Base-by-base conservation (phyloP, 2,113 vertebrate genomes). In the Corythoichthys haematopterus region DNA sequence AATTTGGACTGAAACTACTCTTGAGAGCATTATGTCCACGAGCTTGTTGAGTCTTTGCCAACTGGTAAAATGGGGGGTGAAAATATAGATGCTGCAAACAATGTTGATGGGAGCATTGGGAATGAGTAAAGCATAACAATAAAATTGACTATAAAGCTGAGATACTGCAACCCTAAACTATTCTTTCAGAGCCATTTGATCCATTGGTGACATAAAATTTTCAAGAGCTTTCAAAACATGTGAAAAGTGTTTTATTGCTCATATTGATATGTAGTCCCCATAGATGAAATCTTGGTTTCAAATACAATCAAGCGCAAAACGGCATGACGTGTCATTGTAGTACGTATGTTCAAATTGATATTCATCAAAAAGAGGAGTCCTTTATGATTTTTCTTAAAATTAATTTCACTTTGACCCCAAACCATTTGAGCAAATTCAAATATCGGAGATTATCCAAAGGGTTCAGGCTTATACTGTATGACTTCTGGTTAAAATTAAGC, bases 401-500 rank as follows among this genome's bases (percentile, higher is more conserved):
- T n/a, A n/a, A n/a, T n/a, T n/a, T n/a, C n/a, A n/a, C n/a, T n/a
- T 43, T 43, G 40, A 43, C 9, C 6, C 9, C 40, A 43, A 5
- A 43, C 40, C n/a, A 43, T 43, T 43, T 43, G 40, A 43, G 9
- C 40, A 43, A 43, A 43, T 43, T 43, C 40, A 43, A n/a, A n/a
- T n/a, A n/a, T n/a, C n/a, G n/a, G n/a, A n/a, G n/a, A n/a, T n/a
- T n/a, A n/a, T n/a, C n/a, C n/a, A n/a, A n/a, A n/a, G n/a, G n/a
- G n/a, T n/a, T n/a, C n/a, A n/a, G n/a, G n/a, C n/a, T n/a, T n/a
- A n/a, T n/a, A n/a, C n/a, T n/a, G n/a, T n/a, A n/a, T n/a, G n/a
- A 43, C 77, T 86, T 76, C 79, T 74, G 84, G 80, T 84, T 87
- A 52, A 82, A 90, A 88, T 85, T 68, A 88, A 82, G 78, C 75